A percentile compares a stretch with the other conserved stretches of the same genome.
These are phyloP conservation scores for Calcarius ornatus DNA, from an alignment of 2,113 vertebrate species.

Conservation along the genomic window DNA sequence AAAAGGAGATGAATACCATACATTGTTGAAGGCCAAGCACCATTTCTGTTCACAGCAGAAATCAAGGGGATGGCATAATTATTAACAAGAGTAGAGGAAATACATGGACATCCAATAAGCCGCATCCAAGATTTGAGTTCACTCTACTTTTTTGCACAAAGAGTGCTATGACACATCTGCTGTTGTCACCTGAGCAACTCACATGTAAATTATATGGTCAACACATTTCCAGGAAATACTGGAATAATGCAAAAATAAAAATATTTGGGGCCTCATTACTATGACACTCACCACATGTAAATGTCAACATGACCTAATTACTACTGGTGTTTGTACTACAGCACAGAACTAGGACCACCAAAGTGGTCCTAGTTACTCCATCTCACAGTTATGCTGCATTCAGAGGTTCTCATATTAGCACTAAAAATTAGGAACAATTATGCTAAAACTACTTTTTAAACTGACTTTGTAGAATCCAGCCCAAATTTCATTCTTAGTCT, in stretches of 20 bases:
- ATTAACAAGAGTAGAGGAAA: neutral
- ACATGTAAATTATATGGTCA: neutral
- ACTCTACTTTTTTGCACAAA: neutral
- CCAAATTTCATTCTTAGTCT: neutral
- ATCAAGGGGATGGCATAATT: neutral
- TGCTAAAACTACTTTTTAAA: neutral
- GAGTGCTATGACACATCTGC: neutral
- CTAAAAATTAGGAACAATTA: neutral
- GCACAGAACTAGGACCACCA: neutral
- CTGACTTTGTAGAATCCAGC: neutral
- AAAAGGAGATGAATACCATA: neutral
- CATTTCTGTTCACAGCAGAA: neutral
- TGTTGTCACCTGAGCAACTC: neutral
- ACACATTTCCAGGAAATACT: constrained; percentile 26
- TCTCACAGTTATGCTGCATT: neutral
- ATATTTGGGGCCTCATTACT: neutral
- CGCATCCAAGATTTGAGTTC: neutral
- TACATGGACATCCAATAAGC: neutral
- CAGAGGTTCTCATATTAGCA: neutral
- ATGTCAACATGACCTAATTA: neutral
- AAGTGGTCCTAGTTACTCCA: neutral
- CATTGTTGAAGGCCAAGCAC: neutral
- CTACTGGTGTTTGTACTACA: neutral
- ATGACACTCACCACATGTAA: neutral
- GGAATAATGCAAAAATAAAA: constrained; percentile 41